Conservation (phyloP, 2,113 vertebrate genomes). For the Noctilio leporinus region DNA sequence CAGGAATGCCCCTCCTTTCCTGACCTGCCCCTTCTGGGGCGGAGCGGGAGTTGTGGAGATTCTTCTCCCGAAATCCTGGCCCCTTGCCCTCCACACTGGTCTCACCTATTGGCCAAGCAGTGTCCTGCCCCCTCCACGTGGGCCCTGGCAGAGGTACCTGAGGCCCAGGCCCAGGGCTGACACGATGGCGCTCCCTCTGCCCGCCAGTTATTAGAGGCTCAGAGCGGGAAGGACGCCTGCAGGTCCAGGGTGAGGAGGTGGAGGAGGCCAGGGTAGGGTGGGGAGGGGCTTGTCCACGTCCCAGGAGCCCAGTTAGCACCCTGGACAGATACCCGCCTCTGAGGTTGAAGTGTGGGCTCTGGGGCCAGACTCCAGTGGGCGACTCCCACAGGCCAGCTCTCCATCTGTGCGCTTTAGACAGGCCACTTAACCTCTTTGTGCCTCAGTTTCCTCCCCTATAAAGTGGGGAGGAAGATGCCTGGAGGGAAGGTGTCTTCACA, state of each 20-base stretch:
- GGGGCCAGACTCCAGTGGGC: not conserved
- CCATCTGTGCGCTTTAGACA: not conserved
- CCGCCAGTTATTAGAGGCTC: not conserved
- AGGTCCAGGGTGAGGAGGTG: not conserved
- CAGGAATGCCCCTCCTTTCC: too few relatives aligned
- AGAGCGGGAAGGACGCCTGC: not conserved
- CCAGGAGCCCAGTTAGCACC: too few relatives aligned
- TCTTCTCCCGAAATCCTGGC: not conserved
- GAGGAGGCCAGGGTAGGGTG: not conserved
- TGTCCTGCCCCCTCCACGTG: fast-evolving
- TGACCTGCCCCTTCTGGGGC: not conserved
- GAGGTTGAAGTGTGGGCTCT: not conserved
- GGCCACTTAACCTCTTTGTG: not conserved
- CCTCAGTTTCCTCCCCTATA: not conserved
- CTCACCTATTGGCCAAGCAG: not conserved
- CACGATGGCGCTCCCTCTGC: too few relatives aligned
- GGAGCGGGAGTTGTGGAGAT: not conserved
- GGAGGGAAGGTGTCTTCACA: not conserved
- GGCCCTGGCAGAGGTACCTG: not conserved
- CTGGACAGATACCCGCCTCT: not conserved
- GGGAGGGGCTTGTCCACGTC: fast-evolving
- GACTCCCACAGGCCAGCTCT: not conserved
- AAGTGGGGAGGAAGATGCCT: not conserved
- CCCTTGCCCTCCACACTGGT: too few relatives aligned
- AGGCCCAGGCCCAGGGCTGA: not conserved